Conservation (phyloP, 2,797 vertebrate species). For the Prionace glauca region DNA sequence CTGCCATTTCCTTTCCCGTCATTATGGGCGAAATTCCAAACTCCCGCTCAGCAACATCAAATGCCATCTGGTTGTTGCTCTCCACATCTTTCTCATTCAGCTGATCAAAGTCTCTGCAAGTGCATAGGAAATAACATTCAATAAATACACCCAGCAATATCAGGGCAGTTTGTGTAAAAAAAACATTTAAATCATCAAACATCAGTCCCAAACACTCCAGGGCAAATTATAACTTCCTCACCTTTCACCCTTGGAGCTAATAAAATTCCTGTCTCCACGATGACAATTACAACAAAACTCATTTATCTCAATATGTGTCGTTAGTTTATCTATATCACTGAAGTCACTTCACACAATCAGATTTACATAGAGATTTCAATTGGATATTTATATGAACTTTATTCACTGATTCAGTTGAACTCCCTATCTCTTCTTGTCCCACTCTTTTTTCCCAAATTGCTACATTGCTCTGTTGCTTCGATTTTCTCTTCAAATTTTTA, state of each 20-base stretch:
- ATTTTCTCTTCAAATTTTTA: too few relatives aligned
- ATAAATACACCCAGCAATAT: not conserved
- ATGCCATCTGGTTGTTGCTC: slow-evolving; percentile 89
- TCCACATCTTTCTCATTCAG: slow-evolving; percentile 83
- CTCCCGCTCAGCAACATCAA: slow-evolving; percentile 87
- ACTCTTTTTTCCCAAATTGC: too few relatives aligned
- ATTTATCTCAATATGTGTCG: too few relatives aligned
- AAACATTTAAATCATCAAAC: not conserved
- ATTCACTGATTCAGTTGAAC: not conserved
- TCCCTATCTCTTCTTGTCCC: not conserved
- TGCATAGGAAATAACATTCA: slow-evolving; percentile 20
- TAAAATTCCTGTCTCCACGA: not conserved
- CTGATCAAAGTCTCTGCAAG: slow-evolving; percentile 79
- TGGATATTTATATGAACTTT: not conserved
- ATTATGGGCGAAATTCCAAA: slow-evolving; percentile 96
- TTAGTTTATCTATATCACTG: too few relatives aligned
- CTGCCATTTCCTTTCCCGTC: slow-evolving; percentile 97
- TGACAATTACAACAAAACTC: not conserved
- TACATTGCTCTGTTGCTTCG: too few relatives aligned
- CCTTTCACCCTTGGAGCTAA: not conserved
- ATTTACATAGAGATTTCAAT: too few relatives aligned
- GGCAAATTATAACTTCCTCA: too few relatives aligned
- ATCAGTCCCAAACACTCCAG: not conserved
- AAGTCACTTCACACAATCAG: too few relatives aligned
- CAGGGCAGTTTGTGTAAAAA: too few relatives aligned